phyloP scores from a whole-genome alignment of 2,113 vertebrate species.

The Penelope pileata region DNA sequence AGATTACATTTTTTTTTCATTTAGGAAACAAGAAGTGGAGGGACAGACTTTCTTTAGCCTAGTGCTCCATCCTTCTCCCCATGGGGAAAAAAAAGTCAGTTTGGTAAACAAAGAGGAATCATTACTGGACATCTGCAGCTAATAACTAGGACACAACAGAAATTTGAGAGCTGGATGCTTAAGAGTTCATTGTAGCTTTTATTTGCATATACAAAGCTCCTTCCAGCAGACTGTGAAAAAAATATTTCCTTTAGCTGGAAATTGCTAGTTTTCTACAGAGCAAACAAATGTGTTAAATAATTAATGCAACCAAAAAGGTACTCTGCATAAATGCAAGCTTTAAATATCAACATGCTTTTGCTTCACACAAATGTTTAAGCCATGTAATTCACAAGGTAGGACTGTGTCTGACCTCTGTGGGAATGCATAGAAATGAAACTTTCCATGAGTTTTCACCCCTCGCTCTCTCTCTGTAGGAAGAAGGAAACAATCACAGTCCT shows the following conservation, averaged over 20 bases:
- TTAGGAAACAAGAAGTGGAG: constrained; percentile 45
- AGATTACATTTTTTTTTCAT: constrained; percentile 41
- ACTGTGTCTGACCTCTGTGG: not conserved
- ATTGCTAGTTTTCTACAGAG: not conserved
- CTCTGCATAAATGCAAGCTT: not conserved
- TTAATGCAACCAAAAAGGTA: not conserved
- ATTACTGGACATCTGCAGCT: constrained; percentile 31
- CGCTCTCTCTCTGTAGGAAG: not conserved
- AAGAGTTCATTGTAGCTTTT: not conserved
- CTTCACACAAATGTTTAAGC: not conserved
- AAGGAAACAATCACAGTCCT: not conserved
- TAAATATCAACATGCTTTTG: not conserved
- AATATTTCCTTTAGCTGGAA: not conserved
- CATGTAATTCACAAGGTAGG: not conserved
- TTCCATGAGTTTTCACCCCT: not conserved
- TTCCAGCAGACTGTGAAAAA: not conserved
- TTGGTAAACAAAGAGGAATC: not conserved
- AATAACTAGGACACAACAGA: constrained; percentile 21
- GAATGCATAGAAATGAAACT: not conserved
- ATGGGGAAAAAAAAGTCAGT: constrained; percentile 3
- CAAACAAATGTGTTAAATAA: not conserved
- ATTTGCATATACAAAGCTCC: constrained; percentile 7
- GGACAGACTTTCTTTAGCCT: not conserved
- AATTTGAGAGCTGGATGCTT: not conserved
- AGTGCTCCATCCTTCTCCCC: not conserved